Conservation (phyloP, 2,888 invertebrate genomes). For the Nemoura dubitans region DNA sequence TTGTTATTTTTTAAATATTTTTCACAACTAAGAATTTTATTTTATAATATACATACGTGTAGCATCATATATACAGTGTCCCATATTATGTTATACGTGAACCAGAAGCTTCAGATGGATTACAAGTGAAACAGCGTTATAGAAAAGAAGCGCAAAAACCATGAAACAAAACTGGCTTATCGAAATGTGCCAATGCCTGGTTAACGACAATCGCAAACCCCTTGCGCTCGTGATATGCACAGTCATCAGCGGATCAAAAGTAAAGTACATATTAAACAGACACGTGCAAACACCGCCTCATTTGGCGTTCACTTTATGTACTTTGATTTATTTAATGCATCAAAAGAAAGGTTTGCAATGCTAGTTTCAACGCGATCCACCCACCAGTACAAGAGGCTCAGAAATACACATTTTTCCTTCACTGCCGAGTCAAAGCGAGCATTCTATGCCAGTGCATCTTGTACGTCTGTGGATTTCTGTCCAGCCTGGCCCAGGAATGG, state of each 20-base stretch:
- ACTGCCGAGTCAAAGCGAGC: neutral
- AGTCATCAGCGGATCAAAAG: neutral
- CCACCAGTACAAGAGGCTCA: neutral
- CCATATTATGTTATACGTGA: slow-evolving; percentile 40
- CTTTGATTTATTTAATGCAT: neutral
- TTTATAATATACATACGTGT: slow-evolving; percentile 54
- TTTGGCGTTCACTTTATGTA: neutral
- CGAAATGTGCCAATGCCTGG: neutral
- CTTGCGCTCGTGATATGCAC: slow-evolving; percentile 15
- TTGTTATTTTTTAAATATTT: slow-evolving; percentile 54
- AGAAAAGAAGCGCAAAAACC: slow-evolving; percentile 19
- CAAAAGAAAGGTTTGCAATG: neutral
- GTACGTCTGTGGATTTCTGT: neutral
- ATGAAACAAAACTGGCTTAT: slow-evolving; percentile 39
- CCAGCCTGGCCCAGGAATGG: neutral
- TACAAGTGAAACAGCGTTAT: slow-evolving; percentile 29
- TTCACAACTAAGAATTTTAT: slow-evolving; percentile 60
- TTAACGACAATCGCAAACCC: neutral
- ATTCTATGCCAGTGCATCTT: neutral
- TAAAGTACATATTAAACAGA: neutral
- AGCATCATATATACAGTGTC: slow-evolving; percentile 48
- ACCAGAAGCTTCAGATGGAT: slow-evolving; percentile 43
- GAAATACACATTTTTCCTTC: neutral
- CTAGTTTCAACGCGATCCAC: neutral
- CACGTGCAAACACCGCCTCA: neutral